These are phyloP conservation scores for Mizuhopecten yessoensis DNA, from an alignment of 1,140 invertebrate genomes.

Conservation along the genomic window DNA sequence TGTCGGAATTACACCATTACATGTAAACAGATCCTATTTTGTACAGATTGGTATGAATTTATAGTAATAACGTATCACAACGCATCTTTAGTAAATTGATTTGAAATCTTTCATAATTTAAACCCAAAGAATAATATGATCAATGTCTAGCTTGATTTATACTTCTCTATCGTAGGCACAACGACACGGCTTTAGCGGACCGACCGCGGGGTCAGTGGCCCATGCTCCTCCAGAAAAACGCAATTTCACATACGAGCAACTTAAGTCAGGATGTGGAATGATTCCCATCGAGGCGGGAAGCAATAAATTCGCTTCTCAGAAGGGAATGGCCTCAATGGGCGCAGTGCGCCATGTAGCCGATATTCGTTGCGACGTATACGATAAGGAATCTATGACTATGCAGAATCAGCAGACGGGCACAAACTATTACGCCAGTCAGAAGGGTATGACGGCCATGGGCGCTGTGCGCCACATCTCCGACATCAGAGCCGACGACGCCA, in stretches of 20 bases:
- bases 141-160: too few relatives aligned
- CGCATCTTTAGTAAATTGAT: too few relatives aligned
- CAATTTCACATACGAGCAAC: conserved; percentile 25
- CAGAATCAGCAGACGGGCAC: conserved; percentile 97
- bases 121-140: too few relatives aligned
- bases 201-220: neutral
- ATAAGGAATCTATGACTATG: conserved; percentile 89
- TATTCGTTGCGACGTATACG: conserved; percentile 77
- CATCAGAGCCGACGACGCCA: conserved; percentile 74
- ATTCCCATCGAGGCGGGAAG: conserved; percentile 89
- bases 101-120: too few relatives aligned
- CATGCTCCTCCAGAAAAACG: neutral
- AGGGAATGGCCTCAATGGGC: conserved; percentile 78
- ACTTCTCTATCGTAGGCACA: neutral
- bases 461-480: conserved; percentile 93
- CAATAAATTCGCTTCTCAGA: conserved; percentile 90
- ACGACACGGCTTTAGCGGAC: neutral
- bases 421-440: conserved; percentile 95
- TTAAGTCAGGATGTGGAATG: conserved; percentile 88
- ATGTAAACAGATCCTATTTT: too few relatives aligned
- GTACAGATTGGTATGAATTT: too few relatives aligned
- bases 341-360: conserved; percentile 81
- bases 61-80: too few relatives aligned
- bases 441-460: conserved; percentile 94
- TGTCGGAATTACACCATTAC: too few relatives aligned